Conservation (phyloP, 2,888 invertebrate genomes). For the Cheilosia impressa region DNA sequence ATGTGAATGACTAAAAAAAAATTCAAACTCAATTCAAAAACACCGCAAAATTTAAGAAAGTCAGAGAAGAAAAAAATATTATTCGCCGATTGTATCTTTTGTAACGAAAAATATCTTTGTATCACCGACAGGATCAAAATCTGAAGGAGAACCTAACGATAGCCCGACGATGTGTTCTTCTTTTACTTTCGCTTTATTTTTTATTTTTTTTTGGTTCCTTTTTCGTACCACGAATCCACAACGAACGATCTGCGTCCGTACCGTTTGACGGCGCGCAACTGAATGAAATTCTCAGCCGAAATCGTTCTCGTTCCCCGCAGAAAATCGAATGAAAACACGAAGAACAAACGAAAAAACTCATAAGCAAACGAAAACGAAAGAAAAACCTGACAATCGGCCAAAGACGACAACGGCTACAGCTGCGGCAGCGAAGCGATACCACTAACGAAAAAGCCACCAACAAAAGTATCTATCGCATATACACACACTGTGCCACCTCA, state of each 20-base stretch:
- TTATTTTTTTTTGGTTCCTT: neutral
- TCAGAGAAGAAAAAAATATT: neutral
- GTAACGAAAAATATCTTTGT: constrained; percentile 57
- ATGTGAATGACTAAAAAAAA: constrained; percentile 23
- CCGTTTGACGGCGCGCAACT: constrained; percentile 84
- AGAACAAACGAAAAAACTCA: constrained; percentile 59
- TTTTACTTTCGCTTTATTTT: constrained; percentile 54
- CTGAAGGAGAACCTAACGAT: constrained; percentile 44
- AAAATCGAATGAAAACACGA: constrained; percentile 64
- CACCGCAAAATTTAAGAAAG: constrained; percentile 8
- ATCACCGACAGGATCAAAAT: constrained; percentile 67
- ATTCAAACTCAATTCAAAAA: constrained; percentile 25
- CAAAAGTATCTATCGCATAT: constrained; percentile 61
- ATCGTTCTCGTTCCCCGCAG: constrained; percentile 66
- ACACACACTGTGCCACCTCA: constrained; percentile 6
- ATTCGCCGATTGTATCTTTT: constrained; percentile 1
- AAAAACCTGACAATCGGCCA: constrained; percentile 60
- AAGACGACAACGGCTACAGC: constrained; percentile 40
- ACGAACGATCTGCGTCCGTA: constrained; percentile 82
- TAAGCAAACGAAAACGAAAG: constrained; percentile 70
- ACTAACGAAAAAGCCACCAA: constrained; percentile 62
- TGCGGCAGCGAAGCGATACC: constrained; percentile 50
- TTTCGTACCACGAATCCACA: constrained; percentile 75
- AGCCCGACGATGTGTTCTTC: constrained; percentile 38
- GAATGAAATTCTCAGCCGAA: constrained; percentile 80